Evolutionary conservation across 2,888 invertebrate genomes (phyloP), one percentile per base, ranked within the genome.

Genomic region (Eucriotettix oculatus): DNA sequence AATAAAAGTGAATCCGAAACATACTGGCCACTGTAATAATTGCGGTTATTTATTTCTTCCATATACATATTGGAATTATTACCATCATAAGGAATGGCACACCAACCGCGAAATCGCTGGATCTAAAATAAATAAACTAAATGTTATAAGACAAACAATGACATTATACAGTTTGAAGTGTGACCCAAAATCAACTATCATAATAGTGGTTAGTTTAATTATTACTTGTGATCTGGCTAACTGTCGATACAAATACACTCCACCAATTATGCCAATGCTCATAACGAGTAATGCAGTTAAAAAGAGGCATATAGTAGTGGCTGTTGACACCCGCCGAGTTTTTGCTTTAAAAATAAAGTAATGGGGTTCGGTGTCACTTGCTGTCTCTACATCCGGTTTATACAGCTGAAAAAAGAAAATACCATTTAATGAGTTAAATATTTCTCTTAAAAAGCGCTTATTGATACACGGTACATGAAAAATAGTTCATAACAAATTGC

Each of bases 181-280:
- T 16, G n/a, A n/a, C 48, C 9, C 5, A 14, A 48, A 14, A 2
- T 7, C 12, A 48, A 48, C 48, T 54, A 16, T 54, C 16, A 52
- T 16, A 52, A 52, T 14, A 54, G 17, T 10, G 5, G 9, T 29
- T 42, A 14, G 9, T 55, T 14, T n/a, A 12, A 41, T 14, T 40
- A 54, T 55, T 43, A 60, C 60, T 59, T 69, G 81, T 55, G 76
- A 77, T 60, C 79, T 78, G 14, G 82, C 77, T 70, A 86, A 86
- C 67, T 87, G 82, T 58, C 82, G 81, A 74, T 90, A 91, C 58
- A 92, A 75, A 69, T 86, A 83, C 60, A 88, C 78, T 9, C 89
- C 90, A 12, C 87, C 79, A 63, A 79, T 74, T 52, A 78, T 73
- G n/a, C 80, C 87, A 68, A 86, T 79, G 62, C 87, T 79, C 68